Base-by-base conservation (phyloP, 1,140 invertebrate species). In the Scaptomyza graminum region DNA sequence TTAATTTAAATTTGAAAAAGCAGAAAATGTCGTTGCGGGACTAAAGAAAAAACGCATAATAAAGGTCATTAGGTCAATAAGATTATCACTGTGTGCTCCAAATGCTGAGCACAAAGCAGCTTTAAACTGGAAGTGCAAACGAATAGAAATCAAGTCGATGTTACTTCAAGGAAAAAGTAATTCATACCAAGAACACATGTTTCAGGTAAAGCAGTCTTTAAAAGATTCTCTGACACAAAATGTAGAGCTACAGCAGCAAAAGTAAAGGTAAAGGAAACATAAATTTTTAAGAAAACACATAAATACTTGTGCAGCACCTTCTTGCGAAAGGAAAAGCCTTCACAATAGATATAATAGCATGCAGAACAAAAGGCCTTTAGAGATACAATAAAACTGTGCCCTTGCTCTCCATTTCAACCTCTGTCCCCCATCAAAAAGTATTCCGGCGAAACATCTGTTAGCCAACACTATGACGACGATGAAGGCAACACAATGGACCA, bases 401-500 rank as follows among this genome's bases (percentile, higher is more conserved):
- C 37, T n/a, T 4, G 37, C 12, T n/a, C 11, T n/a, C 11, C 0
- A 12, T 41, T 12, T 41, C 18, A 22, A n/a, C n/a, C n/a, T n/a
- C n/a, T n/a, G n/a, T 22, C 18, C 3, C 3, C 18, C 18, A 22
- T 3, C 18, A 2, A 2, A 1, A 22, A 31, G 37, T 5, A 3
- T n/a, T n/a, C 37, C 37, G 12, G n/a, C 2, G 12, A n/a, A 41
- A 28, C 59, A 50, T 43, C 59, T 72, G 63, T 67, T 67, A 55
- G 41, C 54, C 43, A 55, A 54, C 18, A 22, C 1, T 22, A 22
- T 3, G 18, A 22, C 18, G n/a, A n/a, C n/a, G n/a, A n/a, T n/a
- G n/a, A 22, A 22, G 18, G 18, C 18, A 22, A 22, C 46, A 71
- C 54, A 79, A 67, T 73, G 79, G 55, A 70, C 68, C 76, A 44